phyloP scores from a whole-genome alignment of 2,888 invertebrate species.

The Oscheius sp. region DNA sequence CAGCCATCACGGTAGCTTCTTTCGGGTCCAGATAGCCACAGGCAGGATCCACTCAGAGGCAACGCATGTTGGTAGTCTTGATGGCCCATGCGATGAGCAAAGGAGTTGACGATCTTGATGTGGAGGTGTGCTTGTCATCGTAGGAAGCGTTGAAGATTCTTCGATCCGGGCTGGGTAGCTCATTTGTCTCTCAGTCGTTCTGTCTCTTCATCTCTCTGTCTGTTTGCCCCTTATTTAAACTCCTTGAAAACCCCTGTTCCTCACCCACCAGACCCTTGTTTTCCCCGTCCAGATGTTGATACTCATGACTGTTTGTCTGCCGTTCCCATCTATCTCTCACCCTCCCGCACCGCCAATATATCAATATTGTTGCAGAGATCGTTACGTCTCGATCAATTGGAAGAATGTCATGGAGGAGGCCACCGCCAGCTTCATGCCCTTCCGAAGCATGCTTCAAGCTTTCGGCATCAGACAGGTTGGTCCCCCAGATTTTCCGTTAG shows the following conservation, averaged over 20 bases:
- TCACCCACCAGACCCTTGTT: too few relatives aligned
- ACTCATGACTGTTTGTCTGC: too few relatives aligned
- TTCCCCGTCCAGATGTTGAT: too few relatives aligned
- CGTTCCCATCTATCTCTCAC: too few relatives aligned
- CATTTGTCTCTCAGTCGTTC: too few relatives aligned
- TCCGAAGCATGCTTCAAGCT: constrained; percentile 72
- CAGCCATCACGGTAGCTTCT: constrained; percentile 57
- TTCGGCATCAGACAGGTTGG: constrained; percentile 71
- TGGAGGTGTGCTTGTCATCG: not conserved
- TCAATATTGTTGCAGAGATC: constrained; percentile 40
- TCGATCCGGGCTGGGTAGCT: too few relatives aligned
- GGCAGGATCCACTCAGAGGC: constrained; percentile 60
- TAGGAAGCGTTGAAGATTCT: too few relatives aligned
- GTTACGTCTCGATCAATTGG: constrained; percentile 63
- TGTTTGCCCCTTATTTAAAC: too few relatives aligned
- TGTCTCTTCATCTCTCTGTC: too few relatives aligned
- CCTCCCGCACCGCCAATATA: too few relatives aligned
- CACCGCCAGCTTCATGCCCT: constrained; percentile 72
- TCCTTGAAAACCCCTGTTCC: too few relatives aligned
- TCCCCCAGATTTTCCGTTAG: not conserved
- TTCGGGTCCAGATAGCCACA: constrained; percentile 63
- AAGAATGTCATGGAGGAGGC: constrained; percentile 69
- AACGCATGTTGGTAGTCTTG: constrained; percentile 62
- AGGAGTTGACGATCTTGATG: not conserved
- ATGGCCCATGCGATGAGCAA: constrained; percentile 48